phyloP scores from a whole-genome alignment of 2,888 invertebrate species.

The Andrena camellia region DNA sequence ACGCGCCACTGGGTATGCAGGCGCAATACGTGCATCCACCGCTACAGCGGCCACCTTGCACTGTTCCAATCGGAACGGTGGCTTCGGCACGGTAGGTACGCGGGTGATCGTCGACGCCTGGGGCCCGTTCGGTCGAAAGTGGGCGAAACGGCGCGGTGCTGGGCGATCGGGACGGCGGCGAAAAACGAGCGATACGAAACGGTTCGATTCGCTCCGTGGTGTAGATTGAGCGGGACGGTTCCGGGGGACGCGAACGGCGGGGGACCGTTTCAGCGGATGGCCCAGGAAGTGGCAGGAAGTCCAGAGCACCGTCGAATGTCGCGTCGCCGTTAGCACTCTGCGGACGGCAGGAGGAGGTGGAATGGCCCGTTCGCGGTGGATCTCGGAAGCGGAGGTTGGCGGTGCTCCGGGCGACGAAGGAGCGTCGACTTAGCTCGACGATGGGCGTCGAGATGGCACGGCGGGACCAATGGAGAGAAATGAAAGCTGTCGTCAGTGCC shows the following conservation, averaged over 20 bases:
- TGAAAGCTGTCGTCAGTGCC: slow-evolving; percentile 61
- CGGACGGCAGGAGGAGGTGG: not conserved
- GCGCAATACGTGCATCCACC: not conserved
- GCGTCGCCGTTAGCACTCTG: not conserved
- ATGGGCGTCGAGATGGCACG: slow-evolving; percentile 1
- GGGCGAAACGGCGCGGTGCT: not conserved
- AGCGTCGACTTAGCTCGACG: not conserved
- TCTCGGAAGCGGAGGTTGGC: slow-evolving; percentile 2
- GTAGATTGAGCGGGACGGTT: slow-evolving; percentile 3
- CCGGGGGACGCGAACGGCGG: slow-evolving; percentile 2
- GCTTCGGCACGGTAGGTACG: slow-evolving; percentile 24
- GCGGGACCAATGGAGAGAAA: slow-evolving; percentile 8
- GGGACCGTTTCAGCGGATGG: not conserved
- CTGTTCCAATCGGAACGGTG: not conserved
- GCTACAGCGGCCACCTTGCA: not conserved
- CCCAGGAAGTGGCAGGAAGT: not conserved
- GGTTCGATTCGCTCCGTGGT: not conserved
- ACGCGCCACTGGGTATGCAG: not conserved
- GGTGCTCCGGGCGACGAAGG: not conserved
- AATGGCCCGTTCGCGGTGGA: slow-evolving; percentile 4
- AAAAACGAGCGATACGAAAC: slow-evolving; percentile 9
- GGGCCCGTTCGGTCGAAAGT: not conserved
- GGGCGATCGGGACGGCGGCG: not conserved
- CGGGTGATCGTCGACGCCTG: slow-evolving; percentile 37
- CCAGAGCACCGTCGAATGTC: not conserved